These are phyloP conservation scores for Metacarcinus magister DNA, from an alignment of 2,888 invertebrate genomes.

Conservation along the genomic window DNA sequence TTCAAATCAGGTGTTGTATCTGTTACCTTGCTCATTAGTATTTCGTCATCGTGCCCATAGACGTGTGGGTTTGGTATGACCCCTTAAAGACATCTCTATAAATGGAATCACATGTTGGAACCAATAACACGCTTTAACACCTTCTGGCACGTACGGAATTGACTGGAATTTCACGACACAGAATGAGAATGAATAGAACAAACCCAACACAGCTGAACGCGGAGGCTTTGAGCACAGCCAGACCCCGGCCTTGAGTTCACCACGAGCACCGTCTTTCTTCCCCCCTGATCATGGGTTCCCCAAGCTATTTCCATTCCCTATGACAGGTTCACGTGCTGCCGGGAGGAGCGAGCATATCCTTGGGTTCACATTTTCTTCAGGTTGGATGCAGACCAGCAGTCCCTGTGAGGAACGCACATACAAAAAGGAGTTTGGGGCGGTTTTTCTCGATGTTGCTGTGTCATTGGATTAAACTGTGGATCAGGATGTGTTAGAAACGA, in stretches of 20 bases:
- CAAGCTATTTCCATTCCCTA: constrained; percentile 6
- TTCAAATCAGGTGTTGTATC: too few species aligned
- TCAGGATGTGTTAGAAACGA: too few species aligned
- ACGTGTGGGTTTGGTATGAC: neutral
- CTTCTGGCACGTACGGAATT: neutral
- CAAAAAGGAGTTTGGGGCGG: too few species aligned
- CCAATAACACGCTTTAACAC: neutral
- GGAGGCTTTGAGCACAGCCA: neutral
- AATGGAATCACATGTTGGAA: neutral
- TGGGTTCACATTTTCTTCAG: neutral
- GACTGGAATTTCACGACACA: neutral
- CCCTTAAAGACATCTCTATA: neutral
- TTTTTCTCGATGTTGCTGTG: too few species aligned
- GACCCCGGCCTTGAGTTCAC: neutral
- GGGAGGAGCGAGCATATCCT: neutral
- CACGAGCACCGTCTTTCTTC: neutral
- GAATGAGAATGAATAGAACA: neutral
- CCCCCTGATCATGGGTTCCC: constrained; percentile 26
- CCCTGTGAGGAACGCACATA: neutral
- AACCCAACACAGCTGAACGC: neutral
- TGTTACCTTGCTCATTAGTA: neutral
- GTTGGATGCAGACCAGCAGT: neutral
- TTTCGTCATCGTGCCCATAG: neutral
- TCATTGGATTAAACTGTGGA: too few species aligned
- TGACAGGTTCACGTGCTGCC: neutral